phyloP scores from a whole-genome alignment of 2,888 invertebrate genomes.

The Eulithis testata region DNA sequence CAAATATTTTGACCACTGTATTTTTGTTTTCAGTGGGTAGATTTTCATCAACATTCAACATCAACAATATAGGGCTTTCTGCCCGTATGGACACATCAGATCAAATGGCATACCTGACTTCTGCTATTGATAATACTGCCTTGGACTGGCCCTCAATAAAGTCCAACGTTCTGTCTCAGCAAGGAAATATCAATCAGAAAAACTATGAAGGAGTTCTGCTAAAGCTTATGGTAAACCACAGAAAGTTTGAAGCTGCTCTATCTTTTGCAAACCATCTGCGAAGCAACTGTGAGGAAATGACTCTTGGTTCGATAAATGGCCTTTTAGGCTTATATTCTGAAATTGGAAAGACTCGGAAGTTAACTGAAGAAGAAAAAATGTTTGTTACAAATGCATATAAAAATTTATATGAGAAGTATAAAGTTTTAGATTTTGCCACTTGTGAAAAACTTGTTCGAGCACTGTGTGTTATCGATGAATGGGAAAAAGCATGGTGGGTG shows the following conservation, averaged over 20 bases:
- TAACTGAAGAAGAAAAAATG: constrained; percentile 75
- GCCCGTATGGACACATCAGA: constrained; percentile 34
- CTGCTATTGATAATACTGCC: constrained; percentile 45
- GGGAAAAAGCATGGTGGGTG: constrained; percentile 86
- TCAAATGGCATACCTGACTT: constrained; percentile 65
- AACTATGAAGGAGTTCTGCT: constrained; percentile 87
- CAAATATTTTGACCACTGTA: too few relatives aligned
- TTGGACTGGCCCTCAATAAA: constrained; percentile 74
- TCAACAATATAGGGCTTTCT: constrained; percentile 20
- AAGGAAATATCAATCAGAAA: constrained; percentile 66
- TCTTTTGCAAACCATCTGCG: constrained; percentile 85
- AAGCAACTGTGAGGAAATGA: constrained; percentile 73
- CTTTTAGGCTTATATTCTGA: constrained; percentile 83
- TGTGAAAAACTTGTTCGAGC: constrained; percentile 86
- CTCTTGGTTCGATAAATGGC: constrained; percentile 84
- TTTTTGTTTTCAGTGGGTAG: constrained; percentile 48
- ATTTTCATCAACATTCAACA: constrained; percentile 37
- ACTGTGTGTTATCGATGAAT: constrained; percentile 86
- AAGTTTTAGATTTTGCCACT: constrained; percentile 85
- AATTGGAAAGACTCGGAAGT: constrained; percentile 51
- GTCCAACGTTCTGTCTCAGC: constrained; percentile 64
- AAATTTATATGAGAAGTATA: constrained; percentile 78
- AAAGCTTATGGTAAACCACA: constrained; percentile 72
- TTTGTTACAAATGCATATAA: constrained; percentile 82
- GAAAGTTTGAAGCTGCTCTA: constrained; percentile 78